Base-by-base conservation (phyloP, 2,113 vertebrate genomes). In the Gadus chalcogrammus region DNA sequence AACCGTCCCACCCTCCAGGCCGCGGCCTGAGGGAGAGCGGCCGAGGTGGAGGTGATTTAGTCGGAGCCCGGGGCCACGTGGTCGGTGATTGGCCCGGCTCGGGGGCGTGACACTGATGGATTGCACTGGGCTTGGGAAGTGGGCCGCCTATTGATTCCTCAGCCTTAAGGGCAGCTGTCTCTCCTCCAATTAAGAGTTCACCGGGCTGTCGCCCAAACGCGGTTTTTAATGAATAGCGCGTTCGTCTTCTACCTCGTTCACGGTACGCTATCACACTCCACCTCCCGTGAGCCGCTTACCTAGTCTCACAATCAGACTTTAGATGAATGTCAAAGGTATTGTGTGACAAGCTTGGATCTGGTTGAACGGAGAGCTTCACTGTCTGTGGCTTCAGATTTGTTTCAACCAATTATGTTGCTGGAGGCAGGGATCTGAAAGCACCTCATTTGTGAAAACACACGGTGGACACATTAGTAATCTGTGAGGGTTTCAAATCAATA, bases 171-270 rank as follows among this genome's bases (percentile, higher is more conserved):
- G 35, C 66, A 48, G 42, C 79, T 64, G 69, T 75, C 83, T 85
- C 78, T 69, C 64, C 22, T 18, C 85, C 85, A 88, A 87, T 88
- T 90, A 87, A 87, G 87, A 88, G 83, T 88, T 88, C 78, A 89
- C 83, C 80, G 74, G 85, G 75, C 71, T 42, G 71, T 64, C 77
- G 64, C 75, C 78, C 64, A 71, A 65, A 18, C 68, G 70, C 79
- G 80, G 60, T 70, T 84, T 58, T 76, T 80, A 85, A 85, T 81
- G 64, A 88, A 79, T 67, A 72, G 65, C 63, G 64, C 79, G 70
- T 72, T 80, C 42, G 42, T 9, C 31, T 31, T 31, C 4, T 31
- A 4, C 31, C 31, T 6, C 22, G 72, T 71, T 78, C 59, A 59
- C 53, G 60, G 31, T 62, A 1, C 0, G 1, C 61, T 52, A 22